phyloP scores from a whole-genome alignment of 2,113 vertebrate genomes.

The Phyllopteryx taeniolatus region DNA sequence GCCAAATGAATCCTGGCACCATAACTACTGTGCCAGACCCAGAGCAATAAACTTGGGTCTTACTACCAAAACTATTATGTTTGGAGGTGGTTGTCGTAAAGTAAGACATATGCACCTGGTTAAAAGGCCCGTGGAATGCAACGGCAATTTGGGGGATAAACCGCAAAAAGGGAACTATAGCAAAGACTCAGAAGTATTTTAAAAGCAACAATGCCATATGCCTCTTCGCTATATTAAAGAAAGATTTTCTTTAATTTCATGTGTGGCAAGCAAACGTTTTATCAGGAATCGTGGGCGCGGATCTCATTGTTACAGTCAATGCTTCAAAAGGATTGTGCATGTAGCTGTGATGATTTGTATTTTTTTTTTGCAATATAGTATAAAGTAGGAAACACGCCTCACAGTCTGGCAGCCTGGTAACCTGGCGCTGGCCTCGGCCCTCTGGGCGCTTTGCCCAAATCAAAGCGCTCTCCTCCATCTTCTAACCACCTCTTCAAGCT shows the following conservation, averaged over 20 bases:
- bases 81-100: conserved; percentile 66
- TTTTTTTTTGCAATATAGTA: conserved; percentile 74
- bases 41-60: conserved; percentile 40
- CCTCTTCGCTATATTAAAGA: conserved; percentile 12
- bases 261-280: not conserved
- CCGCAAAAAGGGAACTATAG: not conserved
- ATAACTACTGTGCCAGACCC: conserved; percentile 56
- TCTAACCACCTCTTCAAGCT: conserved; percentile 20
- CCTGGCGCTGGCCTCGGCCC: conserved; percentile 76
- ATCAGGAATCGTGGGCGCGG: not conserved
- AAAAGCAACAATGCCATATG: not conserved
- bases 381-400: conserved; percentile 87
- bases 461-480: conserved; percentile 23
- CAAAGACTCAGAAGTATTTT: not conserved
- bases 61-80: conserved; percentile 48
- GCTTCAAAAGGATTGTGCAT: not conserved
- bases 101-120: conserved; percentile 50
- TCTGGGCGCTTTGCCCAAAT: conserved; percentile 58
- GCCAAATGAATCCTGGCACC: conserved; percentile 49
- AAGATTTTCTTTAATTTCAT: conserved; percentile 16
- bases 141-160: conserved; percentile 9
- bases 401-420: conserved; percentile 69
- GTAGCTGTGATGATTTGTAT: not conserved
- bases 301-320: not conserved
- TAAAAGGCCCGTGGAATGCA: conserved; percentile 47